phyloP scores from a whole-genome alignment of 1,140 invertebrate species.

The Penaeus chinensis region DNA sequence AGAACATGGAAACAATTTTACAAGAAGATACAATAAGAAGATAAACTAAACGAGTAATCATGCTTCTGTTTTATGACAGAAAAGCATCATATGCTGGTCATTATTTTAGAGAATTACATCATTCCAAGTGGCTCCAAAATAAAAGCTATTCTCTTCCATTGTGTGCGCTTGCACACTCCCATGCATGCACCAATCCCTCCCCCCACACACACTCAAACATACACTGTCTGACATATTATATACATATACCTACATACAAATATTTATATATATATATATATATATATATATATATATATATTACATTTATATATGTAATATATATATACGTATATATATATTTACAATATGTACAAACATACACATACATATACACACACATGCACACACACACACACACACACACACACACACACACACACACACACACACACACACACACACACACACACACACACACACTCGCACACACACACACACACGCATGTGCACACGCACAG shows the following conservation, averaged over 20 bases:
- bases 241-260: constrained; percentile 23
- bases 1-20: no score
- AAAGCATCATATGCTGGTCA: background rate
- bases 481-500: background rate
- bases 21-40: no score
- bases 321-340: background rate
- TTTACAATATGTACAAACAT: background rate
- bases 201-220: constrained; percentile 30
- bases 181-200: background rate
- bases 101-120: background rate
- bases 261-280: constrained; percentile 46
- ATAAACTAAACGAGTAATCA: no score
- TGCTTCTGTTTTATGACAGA: no score
- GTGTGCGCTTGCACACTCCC: background rate
- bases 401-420: constrained; percentile 16
- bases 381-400: constrained; percentile 12
- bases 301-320: constrained; percentile 38
- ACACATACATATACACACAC: constrained; percentile 21
- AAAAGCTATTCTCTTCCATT: background rate
- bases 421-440: constrained; percentile 22
- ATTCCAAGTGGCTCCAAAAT: background rate
- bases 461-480: constrained; percentile 21
- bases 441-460: constrained; percentile 37
- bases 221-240: background rate
- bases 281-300: constrained; percentile 47